phyloP scores from a whole-genome alignment of 2,797 vertebrate genomes.

The Hippopotamyrus pictus region DNA sequence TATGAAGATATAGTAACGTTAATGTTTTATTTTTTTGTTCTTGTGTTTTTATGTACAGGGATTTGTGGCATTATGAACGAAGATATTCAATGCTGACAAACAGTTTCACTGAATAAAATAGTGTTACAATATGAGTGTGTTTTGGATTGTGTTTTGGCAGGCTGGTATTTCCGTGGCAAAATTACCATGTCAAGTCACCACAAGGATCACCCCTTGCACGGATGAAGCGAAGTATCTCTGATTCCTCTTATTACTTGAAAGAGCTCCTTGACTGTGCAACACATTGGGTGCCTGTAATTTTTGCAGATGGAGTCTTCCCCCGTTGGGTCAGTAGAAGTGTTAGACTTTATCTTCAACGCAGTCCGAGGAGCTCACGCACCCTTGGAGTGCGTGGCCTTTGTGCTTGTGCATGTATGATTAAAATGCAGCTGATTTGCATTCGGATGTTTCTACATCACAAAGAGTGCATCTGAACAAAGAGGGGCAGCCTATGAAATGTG shows the following conservation, averaged over 20 bases:
- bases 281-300: slow-evolving; percentile 20
- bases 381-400: background rate
- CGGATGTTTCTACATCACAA: slow-evolving; percentile 12
- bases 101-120: slow-evolving; percentile 5
- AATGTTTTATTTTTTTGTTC: background rate
- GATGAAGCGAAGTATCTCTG: background rate
- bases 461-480: slow-evolving; percentile 30
- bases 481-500: slow-evolving; percentile 31
- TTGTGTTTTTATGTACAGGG: background rate
- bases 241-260: slow-evolving; percentile 5
- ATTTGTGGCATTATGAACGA: background rate
- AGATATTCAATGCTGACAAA: background rate
- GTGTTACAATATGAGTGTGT: background rate
- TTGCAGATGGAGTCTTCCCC: slow-evolving; percentile 3
- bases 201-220: slow-evolving; percentile 11
- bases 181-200: background rate
- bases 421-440: background rate
- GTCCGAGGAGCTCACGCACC: background rate
- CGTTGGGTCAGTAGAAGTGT: background rate
- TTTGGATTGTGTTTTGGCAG: background rate
- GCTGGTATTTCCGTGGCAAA: slow-evolving; percentile 10
- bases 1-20: background rate
- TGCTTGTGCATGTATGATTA: slow-evolving; percentile 7
- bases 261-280: slow-evolving; percentile 5
- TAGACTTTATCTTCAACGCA: background rate